A percentile compares a stretch with the other conserved stretches of the same genome.
These are phyloP conservation scores for Sakesphorus luctuosus DNA, from an alignment of 2,113 vertebrate species.

Conservation along the genomic window DNA sequence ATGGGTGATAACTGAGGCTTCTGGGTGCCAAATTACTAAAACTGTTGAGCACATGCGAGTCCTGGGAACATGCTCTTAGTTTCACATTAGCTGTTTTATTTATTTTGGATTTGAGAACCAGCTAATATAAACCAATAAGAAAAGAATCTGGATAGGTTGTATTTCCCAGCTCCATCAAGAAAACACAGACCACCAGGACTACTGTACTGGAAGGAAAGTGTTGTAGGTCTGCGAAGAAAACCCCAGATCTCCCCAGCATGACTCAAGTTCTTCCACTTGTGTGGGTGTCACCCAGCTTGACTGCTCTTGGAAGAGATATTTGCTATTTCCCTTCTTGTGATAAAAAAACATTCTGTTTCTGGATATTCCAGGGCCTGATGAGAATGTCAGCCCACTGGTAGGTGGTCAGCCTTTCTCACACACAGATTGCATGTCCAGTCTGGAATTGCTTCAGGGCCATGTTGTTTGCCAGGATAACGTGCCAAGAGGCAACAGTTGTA, in stretches of 20 bases:
- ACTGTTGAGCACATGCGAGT: not conserved
- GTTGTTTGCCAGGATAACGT: not conserved
- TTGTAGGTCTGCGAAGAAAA: slow-evolving; percentile 18
- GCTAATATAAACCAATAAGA: slow-evolving; percentile 48
- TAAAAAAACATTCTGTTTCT: slow-evolving; percentile 28
- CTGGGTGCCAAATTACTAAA: slow-evolving; percentile 45
- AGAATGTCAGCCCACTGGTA: not conserved
- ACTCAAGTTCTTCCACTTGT: slow-evolving; percentile 42
- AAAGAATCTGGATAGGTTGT: slow-evolving; percentile 34
- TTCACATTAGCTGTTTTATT: slow-evolving; percentile 64
- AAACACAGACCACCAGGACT: slow-evolving; percentile 46
- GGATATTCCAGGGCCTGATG: not conserved
- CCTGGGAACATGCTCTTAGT: slow-evolving; percentile 42
- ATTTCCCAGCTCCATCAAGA: slow-evolving; percentile 52
- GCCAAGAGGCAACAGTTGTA: not conserved
- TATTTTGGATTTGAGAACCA: slow-evolving; percentile 56
- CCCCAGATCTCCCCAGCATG: not conserved
- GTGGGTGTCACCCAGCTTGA: slow-evolving; percentile 34
- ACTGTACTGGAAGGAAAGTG: slow-evolving; percentile 26
- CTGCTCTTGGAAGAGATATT: slow-evolving; percentile 25
- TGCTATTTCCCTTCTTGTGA: slow-evolving; percentile 17
- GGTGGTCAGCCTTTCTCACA: slow-evolving; percentile 21
- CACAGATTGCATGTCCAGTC: not conserved
- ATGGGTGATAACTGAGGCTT: slow-evolving; percentile 15
- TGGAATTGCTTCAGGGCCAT: not conserved